These are phyloP conservation scores for Tipula lateralis DNA, from an alignment of 2,888 invertebrate species.

Conservation along the genomic window DNA sequence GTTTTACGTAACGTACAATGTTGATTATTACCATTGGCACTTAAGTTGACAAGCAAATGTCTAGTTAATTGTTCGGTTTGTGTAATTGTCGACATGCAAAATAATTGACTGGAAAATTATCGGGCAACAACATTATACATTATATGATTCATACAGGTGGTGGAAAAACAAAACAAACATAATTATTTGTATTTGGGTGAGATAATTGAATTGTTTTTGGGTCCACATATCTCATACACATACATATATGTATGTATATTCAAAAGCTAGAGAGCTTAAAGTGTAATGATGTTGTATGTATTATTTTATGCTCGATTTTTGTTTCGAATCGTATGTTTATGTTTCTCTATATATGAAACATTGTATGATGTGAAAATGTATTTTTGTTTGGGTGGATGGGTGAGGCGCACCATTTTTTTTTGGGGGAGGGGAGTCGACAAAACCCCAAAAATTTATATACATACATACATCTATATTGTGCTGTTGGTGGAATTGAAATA, in stretches of 20 bases:
- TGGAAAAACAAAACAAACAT: neutral
- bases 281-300: too few relatives aligned
- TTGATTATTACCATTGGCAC: neutral
- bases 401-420: neutral
- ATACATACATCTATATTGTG: too few relatives aligned
- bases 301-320: neutral
- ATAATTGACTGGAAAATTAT: slow-evolving; percentile 5
- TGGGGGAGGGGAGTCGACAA: neutral
- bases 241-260: too few relatives aligned
- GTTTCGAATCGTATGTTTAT: too few relatives aligned
- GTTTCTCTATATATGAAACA: too few relatives aligned
- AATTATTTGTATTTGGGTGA: neutral
- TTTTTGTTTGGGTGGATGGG: neutral
- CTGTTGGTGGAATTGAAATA: too few relatives aligned
- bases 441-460: too few relatives aligned
- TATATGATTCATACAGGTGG: neutral
- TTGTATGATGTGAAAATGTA: neutral
- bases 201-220: neutral
- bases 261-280: neutral
- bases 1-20: neutral
- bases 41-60: neutral
- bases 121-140: neutral
- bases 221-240: too few relatives aligned
- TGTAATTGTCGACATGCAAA: neutral
- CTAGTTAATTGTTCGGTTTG: neutral